These are phyloP conservation scores for Limanda limanda DNA, from an alignment of 2,113 vertebrate genomes.

Conservation along the genomic window DNA sequence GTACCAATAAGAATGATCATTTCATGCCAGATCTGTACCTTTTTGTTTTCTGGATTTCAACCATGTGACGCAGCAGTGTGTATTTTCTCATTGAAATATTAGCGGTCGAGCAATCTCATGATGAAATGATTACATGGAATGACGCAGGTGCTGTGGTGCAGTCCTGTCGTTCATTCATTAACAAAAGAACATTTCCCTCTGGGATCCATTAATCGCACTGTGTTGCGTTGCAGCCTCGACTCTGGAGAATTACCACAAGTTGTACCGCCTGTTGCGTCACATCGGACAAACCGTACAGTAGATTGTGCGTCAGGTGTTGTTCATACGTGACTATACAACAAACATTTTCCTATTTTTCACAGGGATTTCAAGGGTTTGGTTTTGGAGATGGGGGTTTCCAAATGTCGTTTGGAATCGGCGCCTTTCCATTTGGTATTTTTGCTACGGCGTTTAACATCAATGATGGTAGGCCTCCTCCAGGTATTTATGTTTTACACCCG, in stretches of 20 bases:
- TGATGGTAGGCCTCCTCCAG: conserved; percentile 95
- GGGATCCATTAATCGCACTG: conserved; percentile 73
- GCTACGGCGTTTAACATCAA: conserved; percentile 99
- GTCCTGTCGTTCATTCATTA: conserved; percentile 68
- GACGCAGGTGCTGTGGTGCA: conserved; percentile 24
- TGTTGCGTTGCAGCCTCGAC: background rate
- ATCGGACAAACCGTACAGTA: background rate
- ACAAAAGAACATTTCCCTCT: conserved; percentile 42
- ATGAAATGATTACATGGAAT: conserved; percentile 76
- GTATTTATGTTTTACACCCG: conserved; percentile 70
- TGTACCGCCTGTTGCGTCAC: conserved; percentile 72
- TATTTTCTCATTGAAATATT: conserved; percentile 7
- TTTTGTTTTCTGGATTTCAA: background rate
- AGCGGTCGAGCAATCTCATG: conserved; percentile 51
- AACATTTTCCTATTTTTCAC: background rate
- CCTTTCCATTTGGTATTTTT: conserved; percentile 98
- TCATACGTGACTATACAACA: background rate
- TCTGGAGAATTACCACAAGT: conserved; percentile 55
- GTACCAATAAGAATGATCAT: background rate
- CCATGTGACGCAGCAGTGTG: background rate
- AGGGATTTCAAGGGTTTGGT: conserved; percentile 99
- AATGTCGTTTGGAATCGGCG: conserved; percentile 99
- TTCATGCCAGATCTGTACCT: too few species aligned
- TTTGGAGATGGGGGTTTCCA: conserved; percentile 99
- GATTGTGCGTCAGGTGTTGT: background rate